Percentiles rank a stretch among this genome's conserved stretches.
These are phyloP conservation scores for Eulemur rufifrons DNA, from an alignment of 2,113 vertebrate genomes.

Conservation along the genomic window DNA sequence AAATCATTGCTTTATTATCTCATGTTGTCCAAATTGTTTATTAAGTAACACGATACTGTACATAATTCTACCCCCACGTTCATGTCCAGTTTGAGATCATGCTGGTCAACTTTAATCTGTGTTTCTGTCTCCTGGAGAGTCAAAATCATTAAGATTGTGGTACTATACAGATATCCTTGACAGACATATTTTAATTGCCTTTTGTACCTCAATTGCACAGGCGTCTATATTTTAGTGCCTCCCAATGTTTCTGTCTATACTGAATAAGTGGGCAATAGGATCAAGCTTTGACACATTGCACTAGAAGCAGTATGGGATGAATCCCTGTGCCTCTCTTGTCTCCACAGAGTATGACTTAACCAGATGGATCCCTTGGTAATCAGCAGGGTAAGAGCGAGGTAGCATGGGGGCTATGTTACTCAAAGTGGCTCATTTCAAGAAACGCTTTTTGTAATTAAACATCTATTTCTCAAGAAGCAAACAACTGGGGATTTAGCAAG, in stretches of 20 bases:
- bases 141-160: slow-evolving; percentile 10
- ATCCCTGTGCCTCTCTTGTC: background rate
- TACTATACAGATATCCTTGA: background rate
- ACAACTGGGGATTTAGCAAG: background rate
- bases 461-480: slow-evolving; percentile 37
- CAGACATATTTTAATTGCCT: background rate
- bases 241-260: background rate
- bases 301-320: background rate
- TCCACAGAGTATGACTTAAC: slow-evolving; percentile 5
- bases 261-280: background rate
- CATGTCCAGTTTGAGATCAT: background rate
- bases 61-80: background rate
- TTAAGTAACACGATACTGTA: background rate
- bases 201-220: slow-evolving; percentile 16
- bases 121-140: background rate
- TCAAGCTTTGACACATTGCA: background rate
- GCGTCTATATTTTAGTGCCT: slow-evolving; percentile 13
- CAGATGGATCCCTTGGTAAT: background rate
- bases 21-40: slow-evolving; percentile 12
- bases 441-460: slow-evolving; percentile 52
- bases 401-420: background rate
- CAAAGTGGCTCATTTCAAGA: background rate
- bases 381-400: background rate
- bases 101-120: slow-evolving; percentile 32
- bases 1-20: slow-evolving; percentile 32